Percentiles rank a stretch among this genome's conserved stretches.
These are phyloP conservation scores for Sinelater perroti DNA, from an alignment of 2,888 invertebrate species.

Conservation along the genomic window DNA sequence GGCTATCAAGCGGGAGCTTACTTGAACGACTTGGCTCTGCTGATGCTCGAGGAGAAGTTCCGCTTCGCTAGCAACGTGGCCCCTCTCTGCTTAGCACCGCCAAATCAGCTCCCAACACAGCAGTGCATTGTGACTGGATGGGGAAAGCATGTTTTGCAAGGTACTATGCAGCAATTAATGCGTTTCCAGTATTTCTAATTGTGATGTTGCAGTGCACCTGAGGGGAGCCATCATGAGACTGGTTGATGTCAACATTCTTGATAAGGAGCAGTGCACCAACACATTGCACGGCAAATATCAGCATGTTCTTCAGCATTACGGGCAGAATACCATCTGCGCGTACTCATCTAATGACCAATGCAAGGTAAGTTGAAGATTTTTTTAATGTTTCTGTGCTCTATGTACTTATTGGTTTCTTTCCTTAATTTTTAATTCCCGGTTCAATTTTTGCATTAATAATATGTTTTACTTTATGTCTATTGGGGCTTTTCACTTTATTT, in stretches of 20 bases:
- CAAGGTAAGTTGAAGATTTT: conserved; percentile 73
- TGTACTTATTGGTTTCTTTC: no score
- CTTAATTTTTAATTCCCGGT: no score
- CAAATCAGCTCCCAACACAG: conserved; percentile 63
- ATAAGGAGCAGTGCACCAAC: conserved; percentile 69
- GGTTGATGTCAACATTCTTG: conserved; percentile 72
- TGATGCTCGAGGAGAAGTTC: conserved; percentile 71
- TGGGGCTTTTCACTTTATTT: no score
- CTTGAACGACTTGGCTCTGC: conserved; percentile 75
- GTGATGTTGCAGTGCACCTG: conserved; percentile 70
- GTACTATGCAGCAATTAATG: no score
- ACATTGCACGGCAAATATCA: conserved; percentile 67
- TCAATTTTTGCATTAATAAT: no score
- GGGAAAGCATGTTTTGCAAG: conserved; percentile 81
- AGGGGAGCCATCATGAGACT: conserved; percentile 80
- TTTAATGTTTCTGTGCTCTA: no score
- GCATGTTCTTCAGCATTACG: conserved; percentile 66
- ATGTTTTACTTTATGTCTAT: no score
- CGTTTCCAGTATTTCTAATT: no score
- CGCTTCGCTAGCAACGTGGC: conserved; percentile 76
- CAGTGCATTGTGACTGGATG: conserved; percentile 84
- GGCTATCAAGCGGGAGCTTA: conserved; percentile 69
- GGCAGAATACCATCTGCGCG: conserved; percentile 76
- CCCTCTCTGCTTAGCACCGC: conserved; percentile 74
- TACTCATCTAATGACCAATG: conserved; percentile 77